Evolutionary conservation across 1,140 invertebrate genomes (phyloP).

Genomic region (Drosophila malerkotliana): DNA sequence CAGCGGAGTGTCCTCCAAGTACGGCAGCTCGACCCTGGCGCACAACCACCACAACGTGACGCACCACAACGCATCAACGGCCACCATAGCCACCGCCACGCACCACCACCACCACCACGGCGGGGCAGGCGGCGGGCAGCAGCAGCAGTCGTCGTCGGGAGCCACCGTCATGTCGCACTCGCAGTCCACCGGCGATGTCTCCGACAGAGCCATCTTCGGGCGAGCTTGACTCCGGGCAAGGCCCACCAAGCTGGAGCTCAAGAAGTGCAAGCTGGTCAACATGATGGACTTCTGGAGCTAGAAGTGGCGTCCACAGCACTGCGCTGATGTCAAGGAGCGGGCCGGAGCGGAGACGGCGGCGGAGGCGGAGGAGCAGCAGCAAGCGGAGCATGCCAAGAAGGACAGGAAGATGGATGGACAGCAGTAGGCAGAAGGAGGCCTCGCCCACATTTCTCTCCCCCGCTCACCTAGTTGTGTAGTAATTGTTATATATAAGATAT

Average conservation of each 20-base stretch:
- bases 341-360: slow-evolving; percentile 35
- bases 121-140: slow-evolving; percentile 20
- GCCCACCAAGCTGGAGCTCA: slow-evolving; percentile 82
- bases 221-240: slow-evolving; percentile 85
- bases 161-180: slow-evolving; percentile 85
- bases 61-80: slow-evolving; percentile 77
- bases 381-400: not conserved
- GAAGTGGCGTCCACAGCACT: slow-evolving; percentile 81
- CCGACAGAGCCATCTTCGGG: slow-evolving; percentile 85
- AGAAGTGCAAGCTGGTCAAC: slow-evolving; percentile 83
- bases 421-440: not conserved
- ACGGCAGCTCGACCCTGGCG: slow-evolving; percentile 67
- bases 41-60: slow-evolving; percentile 75
- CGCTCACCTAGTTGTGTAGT: slow-evolving; percentile 43
- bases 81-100: slow-evolving; percentile 67
- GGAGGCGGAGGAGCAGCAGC: slow-evolving; percentile 7
- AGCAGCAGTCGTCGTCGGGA: slow-evolving; percentile 11
- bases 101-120: slow-evolving; percentile 68
- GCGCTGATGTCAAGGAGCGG: slow-evolving; percentile 60
- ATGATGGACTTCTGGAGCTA: slow-evolving; percentile 84
- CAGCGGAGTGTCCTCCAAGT: slow-evolving; percentile 48
- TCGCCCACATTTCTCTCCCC: not conserved
- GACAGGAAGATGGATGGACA: not conserved
- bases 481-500: slow-evolving; percentile 58
- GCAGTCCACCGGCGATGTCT: slow-evolving; percentile 86